These are phyloP conservation scores for Anisognathus igniventris DNA, from an alignment of 2,797 vertebrate genomes.

Conservation along the genomic window DNA sequence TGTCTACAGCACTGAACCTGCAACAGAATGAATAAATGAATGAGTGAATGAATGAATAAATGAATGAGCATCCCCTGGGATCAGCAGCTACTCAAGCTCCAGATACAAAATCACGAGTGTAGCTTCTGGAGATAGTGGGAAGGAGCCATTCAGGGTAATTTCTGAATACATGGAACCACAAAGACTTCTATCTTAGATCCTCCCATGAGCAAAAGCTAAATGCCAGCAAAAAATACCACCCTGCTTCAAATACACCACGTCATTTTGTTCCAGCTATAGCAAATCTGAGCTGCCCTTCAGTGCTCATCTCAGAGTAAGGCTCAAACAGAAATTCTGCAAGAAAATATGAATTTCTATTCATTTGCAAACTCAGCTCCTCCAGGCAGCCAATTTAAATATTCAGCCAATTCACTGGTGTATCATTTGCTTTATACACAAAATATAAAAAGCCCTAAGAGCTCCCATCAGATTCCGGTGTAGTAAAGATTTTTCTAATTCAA, in stretches of 20 bases:
- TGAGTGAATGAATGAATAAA: not conserved
- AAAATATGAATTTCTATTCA: not conserved
- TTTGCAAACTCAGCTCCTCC: constrained; percentile 1
- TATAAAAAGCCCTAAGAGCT: not conserved
- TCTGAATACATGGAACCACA: not conserved
- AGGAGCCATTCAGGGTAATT: not conserved
- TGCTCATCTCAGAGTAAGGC: not conserved
- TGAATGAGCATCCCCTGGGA: not conserved
- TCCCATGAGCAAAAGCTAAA: not conserved
- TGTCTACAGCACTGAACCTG: constrained; percentile 81
- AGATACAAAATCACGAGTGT: not conserved
- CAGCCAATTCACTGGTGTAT: not conserved
- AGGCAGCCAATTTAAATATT: constrained; percentile 1
- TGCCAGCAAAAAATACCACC: not conserved
- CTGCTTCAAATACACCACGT: not conserved
- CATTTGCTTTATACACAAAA: constrained; percentile 25
- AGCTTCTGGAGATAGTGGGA: not conserved
- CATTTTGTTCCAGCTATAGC: not conserved
- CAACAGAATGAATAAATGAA: not conserved
- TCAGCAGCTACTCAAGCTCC: not conserved
- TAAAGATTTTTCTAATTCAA: constrained; percentile 20
- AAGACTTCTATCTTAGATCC: not conserved
- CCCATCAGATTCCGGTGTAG: not conserved
- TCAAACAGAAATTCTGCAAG: not conserved
- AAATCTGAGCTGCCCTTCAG: not conserved